phyloP scores from a whole-genome alignment of 2,797 vertebrate genomes.

The Danionella dracula region DNA sequence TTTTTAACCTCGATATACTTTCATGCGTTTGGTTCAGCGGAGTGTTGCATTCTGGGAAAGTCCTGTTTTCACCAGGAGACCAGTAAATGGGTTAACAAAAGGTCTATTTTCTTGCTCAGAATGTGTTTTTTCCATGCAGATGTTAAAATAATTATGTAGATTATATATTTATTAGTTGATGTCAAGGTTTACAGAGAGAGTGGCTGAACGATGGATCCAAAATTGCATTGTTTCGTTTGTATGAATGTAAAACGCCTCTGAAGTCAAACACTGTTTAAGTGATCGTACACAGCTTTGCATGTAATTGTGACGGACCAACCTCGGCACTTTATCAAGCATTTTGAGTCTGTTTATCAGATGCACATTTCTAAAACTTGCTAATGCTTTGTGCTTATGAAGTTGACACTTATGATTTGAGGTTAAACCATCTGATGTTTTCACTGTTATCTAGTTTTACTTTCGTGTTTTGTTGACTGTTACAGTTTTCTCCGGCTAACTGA shows the following conservation, averaged over 20 bases:
- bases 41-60: neutral
- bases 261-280: conserved; percentile 13
- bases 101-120: conserved; percentile 30
- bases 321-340: conserved; percentile 18
- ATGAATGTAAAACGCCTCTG: conserved; percentile 35
- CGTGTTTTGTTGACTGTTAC: neutral
- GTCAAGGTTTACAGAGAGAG: conserved; percentile 42
- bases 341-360: neutral
- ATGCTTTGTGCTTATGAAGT: conserved; percentile 6
- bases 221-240: conserved; percentile 27
- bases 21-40: conserved; percentile 1
- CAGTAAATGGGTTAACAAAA: neutral
- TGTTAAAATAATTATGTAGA: conserved; percentile 3
- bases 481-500: conserved; percentile 15
- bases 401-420: neutral
- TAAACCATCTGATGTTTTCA: neutral
- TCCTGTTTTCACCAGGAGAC: conserved; percentile 1
- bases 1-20: conserved; percentile 22
- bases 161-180: conserved; percentile 17
- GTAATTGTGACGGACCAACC: conserved; percentile 1
- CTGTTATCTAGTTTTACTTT: neutral
- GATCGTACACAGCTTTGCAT: conserved; percentile 23
- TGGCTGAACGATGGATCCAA: conserved; percentile 39
- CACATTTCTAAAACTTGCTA: neutral
- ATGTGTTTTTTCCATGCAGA: conserved; percentile 37